Base-by-base conservation (phyloP, 1,140 invertebrate species). In the Microplitis demolitor region DNA sequence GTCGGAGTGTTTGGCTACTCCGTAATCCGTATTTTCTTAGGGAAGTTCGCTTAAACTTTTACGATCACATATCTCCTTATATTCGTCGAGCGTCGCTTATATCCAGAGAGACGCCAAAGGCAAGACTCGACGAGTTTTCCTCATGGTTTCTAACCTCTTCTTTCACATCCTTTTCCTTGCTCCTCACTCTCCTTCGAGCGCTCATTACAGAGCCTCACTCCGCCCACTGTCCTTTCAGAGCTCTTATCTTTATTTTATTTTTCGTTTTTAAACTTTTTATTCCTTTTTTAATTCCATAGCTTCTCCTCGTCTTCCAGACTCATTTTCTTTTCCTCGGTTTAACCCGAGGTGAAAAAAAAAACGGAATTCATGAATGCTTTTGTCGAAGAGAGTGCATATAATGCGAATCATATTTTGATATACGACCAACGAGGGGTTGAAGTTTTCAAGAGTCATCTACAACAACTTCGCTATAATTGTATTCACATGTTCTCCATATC, bases 1-100 rank as follows among this genome's bases (percentile, higher is more conserved):
- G 68, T 54, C 24, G 56, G 34, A 63, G 60, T 61, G 61, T 74
- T 68, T 53, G 61, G 68, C 66, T 75, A 69, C 74, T 77, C 71
- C 71, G 74, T 84, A 85, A 84, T 84, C 84, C 79, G 81, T 80
- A 84, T 86, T 85, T 85, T 84, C 83, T 85, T 85, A 79, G 77
- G 81, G 78, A 76, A 80, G 79, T 76, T 72, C 71, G 79, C 73
- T 78, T 73, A 72, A 73, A 72, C 69, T 83, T 84, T 84, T 84
- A 83, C 81, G 81, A 79, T 76, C 81, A 70, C 78, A 79, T 80
- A 81, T 84, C 80, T 83, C 78, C 79, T 75, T 76, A 14, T 31
- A 64, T 76, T 78, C 76, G 74, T 60, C 61, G 31, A 34, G 24
- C 51, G 39, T 45, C 37, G 37, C 53, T 24, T 24, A 54, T 66